Evolutionary conservation across 2,888 invertebrate genomes (phyloP), one percentile per base, ranked within the genome.

Genomic region (Athripsodes cinereus): DNA sequence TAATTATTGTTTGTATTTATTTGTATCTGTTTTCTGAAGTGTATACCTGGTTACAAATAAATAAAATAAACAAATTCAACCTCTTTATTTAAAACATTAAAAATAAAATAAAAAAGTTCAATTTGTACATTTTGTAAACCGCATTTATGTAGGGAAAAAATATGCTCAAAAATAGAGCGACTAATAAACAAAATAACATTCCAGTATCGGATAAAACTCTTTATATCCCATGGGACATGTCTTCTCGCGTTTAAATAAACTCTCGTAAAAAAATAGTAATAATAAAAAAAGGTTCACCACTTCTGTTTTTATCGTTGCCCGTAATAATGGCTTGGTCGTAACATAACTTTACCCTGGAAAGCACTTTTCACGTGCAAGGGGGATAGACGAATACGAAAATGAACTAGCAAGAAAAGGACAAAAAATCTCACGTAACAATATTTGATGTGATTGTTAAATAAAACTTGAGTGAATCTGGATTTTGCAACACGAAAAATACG

Each of bases 401-500:
- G 46, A 54, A 20, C 31, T 48, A 34, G 59, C 47, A 54, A 40
- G 53, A 55, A 34, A 22, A 54, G 48, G 60, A 53, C 53, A 52
- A 19, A 47, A 46, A 51, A 40, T 48, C 58, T 35, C 58, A 58
- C 60, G 58, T 61, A 62, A 60, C 59, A 60, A 62, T 62, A 62
- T 62, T 62, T 60, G 62, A 60, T 57, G 50, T 58, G 62, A 62
- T 62, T 62, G 62, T 60, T 62, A 61, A 62, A 62, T 62, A 62
- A 62, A 62, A 60, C 58, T 60, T 57, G 58, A 53, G 58, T 51
- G 53, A 60, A 60, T 48, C 51, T 50, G 51, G 35, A 44, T 40
- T 40, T 21, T 21, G 2, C 21, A 6, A 3, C 2, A 8, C 19
- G 47, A 19, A 47, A 20, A 47, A 5, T 47, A 6, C 46, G 18